These are phyloP conservation scores for Drosophila mayaguana DNA, from an alignment of 2,888 invertebrate genomes.

Conservation along the genomic window DNA sequence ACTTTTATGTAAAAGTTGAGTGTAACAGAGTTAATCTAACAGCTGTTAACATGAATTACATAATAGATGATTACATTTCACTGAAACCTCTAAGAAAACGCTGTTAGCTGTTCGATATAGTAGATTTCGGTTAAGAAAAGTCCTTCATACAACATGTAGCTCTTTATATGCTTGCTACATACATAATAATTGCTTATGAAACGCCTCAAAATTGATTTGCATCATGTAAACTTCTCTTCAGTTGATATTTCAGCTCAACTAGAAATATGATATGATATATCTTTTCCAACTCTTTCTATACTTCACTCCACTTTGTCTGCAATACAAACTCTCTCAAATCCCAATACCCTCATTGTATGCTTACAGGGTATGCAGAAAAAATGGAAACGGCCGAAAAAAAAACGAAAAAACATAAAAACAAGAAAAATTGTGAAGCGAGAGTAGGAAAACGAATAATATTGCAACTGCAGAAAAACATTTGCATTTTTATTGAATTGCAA, in stretches of 20 bases:
- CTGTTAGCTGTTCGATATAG: background rate
- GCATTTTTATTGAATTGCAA: slow-evolving; percentile 80
- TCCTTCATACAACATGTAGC: background rate
- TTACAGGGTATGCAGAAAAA: slow-evolving; percentile 29
- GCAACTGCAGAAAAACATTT: slow-evolving; percentile 65
- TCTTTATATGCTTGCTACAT: background rate
- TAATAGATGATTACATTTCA: background rate
- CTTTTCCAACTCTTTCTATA: background rate
- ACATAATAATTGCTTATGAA: background rate
- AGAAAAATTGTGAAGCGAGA: slow-evolving; percentile 7
- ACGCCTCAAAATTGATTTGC: background rate
- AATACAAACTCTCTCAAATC: background rate
- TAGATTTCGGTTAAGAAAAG: background rate
- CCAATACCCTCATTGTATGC: background rate
- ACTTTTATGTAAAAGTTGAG: background rate
- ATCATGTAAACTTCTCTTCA: background rate
- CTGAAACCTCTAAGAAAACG: background rate
- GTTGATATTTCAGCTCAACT: background rate
- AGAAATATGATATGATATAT: background rate
- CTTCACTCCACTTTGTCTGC: background rate
- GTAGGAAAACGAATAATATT: slow-evolving; percentile 24
- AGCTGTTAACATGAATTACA: background rate
- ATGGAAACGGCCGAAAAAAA: slow-evolving; percentile 55
- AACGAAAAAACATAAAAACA: background rate
- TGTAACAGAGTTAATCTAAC: background rate